Conservation (phyloP, 2,888 invertebrate genomes). For the Drosophila heteroneura region DNA sequence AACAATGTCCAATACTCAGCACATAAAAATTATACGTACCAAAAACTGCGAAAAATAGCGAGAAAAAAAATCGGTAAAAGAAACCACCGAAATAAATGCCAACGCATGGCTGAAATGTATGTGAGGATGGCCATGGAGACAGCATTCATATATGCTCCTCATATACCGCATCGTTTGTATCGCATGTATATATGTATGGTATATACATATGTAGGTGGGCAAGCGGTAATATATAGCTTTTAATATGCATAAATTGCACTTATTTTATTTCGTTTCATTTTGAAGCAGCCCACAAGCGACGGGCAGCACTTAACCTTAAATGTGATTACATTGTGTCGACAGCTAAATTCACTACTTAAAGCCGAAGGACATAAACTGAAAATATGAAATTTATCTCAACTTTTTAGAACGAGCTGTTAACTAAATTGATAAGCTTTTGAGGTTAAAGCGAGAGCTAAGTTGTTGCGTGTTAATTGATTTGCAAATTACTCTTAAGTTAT, state of each 20-base stretch:
- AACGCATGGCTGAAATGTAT: slow-evolving; percentile 41
- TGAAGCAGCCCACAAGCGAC: slow-evolving; percentile 23
- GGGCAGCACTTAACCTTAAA: slow-evolving; percentile 12
- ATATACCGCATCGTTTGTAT: neutral
- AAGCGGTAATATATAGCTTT: slow-evolving; percentile 57
- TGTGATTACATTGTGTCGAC: neutral
- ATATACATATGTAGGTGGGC: slow-evolving; percentile 20
- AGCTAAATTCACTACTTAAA: slow-evolving; percentile 7
- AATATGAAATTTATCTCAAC: neutral
- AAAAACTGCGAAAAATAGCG: slow-evolving; percentile 7
- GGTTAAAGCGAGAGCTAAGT: neutral
- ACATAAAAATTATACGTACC: slow-evolving; percentile 44
- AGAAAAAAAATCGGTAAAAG: neutral
- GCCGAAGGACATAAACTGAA: neutral
- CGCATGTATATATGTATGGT: neutral
- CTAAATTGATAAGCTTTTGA: neutral
- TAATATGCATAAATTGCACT: slow-evolving; percentile 74
- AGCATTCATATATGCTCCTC: neutral
- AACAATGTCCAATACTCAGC: slow-evolving; percentile 56
- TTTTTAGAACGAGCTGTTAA: neutral
- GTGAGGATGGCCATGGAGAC: slow-evolving; percentile 8
- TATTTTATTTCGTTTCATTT: slow-evolving; percentile 53
- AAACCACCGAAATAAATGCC: slow-evolving; percentile 33
- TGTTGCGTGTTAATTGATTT: neutral
- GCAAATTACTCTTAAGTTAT: neutral